A percentile compares a stretch with the other conserved stretches of the same genome.
phyloP scores from a whole-genome alignment of 2,888 invertebrate genomes.

The Aleiodes leptofemur region DNA sequence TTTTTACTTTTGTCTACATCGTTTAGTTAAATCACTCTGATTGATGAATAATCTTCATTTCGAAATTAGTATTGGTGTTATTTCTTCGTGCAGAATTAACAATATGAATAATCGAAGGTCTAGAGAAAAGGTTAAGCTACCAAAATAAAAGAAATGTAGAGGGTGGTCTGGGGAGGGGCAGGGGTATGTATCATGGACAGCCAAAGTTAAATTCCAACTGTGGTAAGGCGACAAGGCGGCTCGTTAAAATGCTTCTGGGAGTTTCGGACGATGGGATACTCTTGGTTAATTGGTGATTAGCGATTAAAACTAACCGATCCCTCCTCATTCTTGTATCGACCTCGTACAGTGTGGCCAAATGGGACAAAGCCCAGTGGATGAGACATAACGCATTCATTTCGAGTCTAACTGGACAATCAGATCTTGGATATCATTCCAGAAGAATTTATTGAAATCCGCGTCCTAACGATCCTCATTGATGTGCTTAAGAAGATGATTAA shows the following conservation, averaged over 20 bases:
- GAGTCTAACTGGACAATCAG: conserved; percentile 22
- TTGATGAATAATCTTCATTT: too few relatives aligned
- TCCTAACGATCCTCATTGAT: neutral
- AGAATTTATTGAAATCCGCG: conserved; percentile 2
- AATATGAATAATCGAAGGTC: too few relatives aligned
- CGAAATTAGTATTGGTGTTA: too few relatives aligned
- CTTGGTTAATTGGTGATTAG: conserved; percentile 75
- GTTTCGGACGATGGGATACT: conserved; percentile 72
- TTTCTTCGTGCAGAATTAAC: too few relatives aligned
- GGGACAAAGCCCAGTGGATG: conserved; percentile 48
- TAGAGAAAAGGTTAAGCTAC: conserved; percentile 15
- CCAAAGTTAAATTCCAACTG: conserved; percentile 72
- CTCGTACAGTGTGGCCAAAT: conserved; percentile 41
- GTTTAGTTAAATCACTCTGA: too few relatives aligned
- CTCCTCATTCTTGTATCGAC: conserved; percentile 47
- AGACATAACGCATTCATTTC: conserved; percentile 47
- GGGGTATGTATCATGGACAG: conserved; percentile 15
- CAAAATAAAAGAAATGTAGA: too few relatives aligned
- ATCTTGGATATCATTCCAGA: conserved; percentile 1
- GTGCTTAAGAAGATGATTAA: neutral
- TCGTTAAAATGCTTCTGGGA: conserved; percentile 76
- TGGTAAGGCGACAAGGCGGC: conserved; percentile 72
- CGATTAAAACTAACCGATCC: conserved; percentile 74
- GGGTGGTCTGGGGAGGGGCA: conserved; percentile 7
- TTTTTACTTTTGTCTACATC: too few relatives aligned